These are phyloP conservation scores for Microtus richardsoni DNA, from an alignment of 2,113 vertebrate species.

Conservation along the genomic window DNA sequence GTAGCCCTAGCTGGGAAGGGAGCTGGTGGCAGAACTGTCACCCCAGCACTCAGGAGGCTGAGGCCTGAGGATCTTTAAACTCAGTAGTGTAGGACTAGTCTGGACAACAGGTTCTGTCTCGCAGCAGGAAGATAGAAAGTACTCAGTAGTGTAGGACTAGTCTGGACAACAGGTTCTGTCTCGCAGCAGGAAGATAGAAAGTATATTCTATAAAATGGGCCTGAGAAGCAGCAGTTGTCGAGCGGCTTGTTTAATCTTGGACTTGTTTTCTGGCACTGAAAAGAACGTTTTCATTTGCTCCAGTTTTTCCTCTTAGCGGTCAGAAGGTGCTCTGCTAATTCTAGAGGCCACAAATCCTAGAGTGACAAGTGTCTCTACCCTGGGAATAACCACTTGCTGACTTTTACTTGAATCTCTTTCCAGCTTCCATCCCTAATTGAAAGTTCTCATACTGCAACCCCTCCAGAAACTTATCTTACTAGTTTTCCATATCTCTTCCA, in stretches of 20 bases:
- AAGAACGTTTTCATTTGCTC: not conserved
- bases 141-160: not conserved
- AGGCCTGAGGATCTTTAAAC: not conserved
- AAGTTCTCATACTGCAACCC: not conserved
- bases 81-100: not conserved
- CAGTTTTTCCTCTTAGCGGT: not conserved
- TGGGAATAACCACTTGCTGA: not conserved
- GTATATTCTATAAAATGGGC: not conserved
- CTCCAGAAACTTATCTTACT: not conserved
- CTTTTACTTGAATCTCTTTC: not conserved
- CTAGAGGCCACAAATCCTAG: not conserved
- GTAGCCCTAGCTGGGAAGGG: not conserved
- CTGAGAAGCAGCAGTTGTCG: not conserved
- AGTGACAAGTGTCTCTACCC: not conserved
- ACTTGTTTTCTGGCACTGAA: not conserved
- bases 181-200: not conserved
- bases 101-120: not conserved
- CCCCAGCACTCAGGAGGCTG: not conserved
- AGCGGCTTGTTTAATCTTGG: not conserved
- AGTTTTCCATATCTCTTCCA: not conserved
- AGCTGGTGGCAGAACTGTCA: not conserved
- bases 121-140: not conserved
- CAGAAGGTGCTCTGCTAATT: not conserved
- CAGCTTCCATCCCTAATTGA: not conserved
- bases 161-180: not conserved